Base-by-base conservation (phyloP, 35 echinoderm and acorn worm genomes). In the Lytechinus pictus region DNA sequence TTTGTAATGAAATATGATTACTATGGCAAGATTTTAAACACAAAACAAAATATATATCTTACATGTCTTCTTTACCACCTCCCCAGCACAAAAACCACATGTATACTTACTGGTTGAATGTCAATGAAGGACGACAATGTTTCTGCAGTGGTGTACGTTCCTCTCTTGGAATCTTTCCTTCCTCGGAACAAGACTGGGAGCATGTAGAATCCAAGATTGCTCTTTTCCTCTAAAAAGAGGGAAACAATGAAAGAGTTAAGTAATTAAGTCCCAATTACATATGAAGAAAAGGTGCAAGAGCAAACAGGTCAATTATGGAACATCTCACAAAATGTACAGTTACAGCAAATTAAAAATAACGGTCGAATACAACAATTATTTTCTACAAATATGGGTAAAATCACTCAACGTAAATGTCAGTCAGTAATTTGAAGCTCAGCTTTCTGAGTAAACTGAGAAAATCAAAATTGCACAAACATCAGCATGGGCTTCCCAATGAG, bases 61-160 rank as follows among this genome's bases (percentile, higher is more conserved):
- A 61, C 58, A 61, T 61, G 9, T 8, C 12, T 10, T 2, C 58
- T 13, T 8, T 61, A 10, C 12, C 58, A 8, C 58, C 12, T 61
- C 7, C 58, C 10, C 8, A 61, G 12, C 12, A 61, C 58, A 7
- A 61, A 61, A 10, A 14, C 58, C 12, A 61, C 7, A 61, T 8
- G 58, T 61, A 61, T 61, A 61, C 58, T 10, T 61, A 61, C 58
- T 89, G 87, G 87, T 27, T 89, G 87, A 89, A 89, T 27, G 16
- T 89, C 87, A 89, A 89, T 27, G n/a, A 89, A 89, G 8, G 87
- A 89, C 52, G 87, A 89, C 87, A 89, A 19, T 27, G 21, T 89
- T 89, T 89, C 87, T 21, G 21, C 87, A 89, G 87, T 89, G 8
- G 87, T 89, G 87, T 89, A 52, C n/a, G n/a, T 52, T 89, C 87